Evolutionary conservation across 2,888 invertebrate genomes (phyloP), one percentile per base, ranked within the genome.

Genomic region (Melanostoma mellinum): DNA sequence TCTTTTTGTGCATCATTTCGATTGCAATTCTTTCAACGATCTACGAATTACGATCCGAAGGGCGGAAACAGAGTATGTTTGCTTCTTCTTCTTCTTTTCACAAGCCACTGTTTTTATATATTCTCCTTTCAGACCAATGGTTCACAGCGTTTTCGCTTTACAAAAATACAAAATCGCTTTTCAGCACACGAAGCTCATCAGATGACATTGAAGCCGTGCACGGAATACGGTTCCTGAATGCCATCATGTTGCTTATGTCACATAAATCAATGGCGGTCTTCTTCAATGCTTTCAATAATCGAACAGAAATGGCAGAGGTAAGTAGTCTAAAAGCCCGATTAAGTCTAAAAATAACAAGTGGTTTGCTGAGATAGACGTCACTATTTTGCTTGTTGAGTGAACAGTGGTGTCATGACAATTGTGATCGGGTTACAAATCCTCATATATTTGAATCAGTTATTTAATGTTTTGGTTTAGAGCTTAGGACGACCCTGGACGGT

Each of bases 191-290:
- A 50, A 90, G 92, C 48, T 88, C 92, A 0, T 88, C 92, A 1
- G 92, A 92, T 20, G 95, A 95, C 86, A 93, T 95, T 56, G 91
- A 93, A 63, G 92, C 93, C 0, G 92, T 95, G 0, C 95, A 95
- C 88, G 95, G 95, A 20, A 93, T 95, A 44, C 90, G 95, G 76
- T 93, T 93, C 75, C 87, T 95, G 4, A 95, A 95, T 87, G 95
- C 95, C 1, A 55, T 93, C 4, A 92, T 94, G 92, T 88, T 95
- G 75, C 88, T 95, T 6, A 87, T 94, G 3, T 93, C 94, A 0
- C 95, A 95, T 88, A 95, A 95, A 88, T 94, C 94, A n/a, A 94
- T 95, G 94, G 94, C 95, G 0, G 88, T 94, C 69, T 94, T 95
- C 87, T 95, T 94, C 87, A 92, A 93, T 87, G 94, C 95, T 2